Base-by-base conservation (phyloP, 2,113 vertebrate genomes). In the Gallinago media region DNA sequence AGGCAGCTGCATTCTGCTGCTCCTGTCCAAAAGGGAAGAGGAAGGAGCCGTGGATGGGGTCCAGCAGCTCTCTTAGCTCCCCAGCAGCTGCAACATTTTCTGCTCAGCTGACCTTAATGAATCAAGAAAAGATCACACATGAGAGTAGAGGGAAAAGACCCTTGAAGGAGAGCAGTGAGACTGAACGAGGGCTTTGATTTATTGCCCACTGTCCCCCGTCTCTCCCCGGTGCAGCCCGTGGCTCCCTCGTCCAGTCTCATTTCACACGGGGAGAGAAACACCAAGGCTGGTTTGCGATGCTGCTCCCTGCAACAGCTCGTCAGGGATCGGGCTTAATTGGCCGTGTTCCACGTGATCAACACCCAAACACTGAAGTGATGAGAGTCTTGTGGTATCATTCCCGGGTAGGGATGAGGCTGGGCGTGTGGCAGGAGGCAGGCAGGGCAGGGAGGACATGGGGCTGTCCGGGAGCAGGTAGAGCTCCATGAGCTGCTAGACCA, bases 1-100 rank as follows among this genome's bases (percentile, higher is more conserved):
- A 72, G 89, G 89, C 94, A 95, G 93, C 96, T 95, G 96, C 71
- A 21, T 76, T 88, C 78, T 71, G 89, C 75, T 50, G 1, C 78
- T 52, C 15, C 42, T 52, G 67, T 89, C 87, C 50, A 9, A 49
- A 68, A 63, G 91, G 87, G 58, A 76, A n/a, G 91, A 85, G 90
- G 85, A 42, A 47, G 6, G 85, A 76, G 85, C 78, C 5, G 0
- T 85, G 94, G 88, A 56, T 3, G 82, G 59, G 54, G 26, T 68
- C 62, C 95, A 92, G 93, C 92, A 83, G 88, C 78, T 26, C 67
- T 31, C 67, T 50, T 23, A 44, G 44, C 2, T 7, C 36, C 59
- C 83, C 89, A 74, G 83, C 93, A 92, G 78, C 94, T 96, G 88
- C 92, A 75, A 2, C 11, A 4, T 40, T 63, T 62, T 81, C 84